phyloP scores from a whole-genome alignment of 1,140 invertebrate species.

The Drosophila eugracilis region DNA sequence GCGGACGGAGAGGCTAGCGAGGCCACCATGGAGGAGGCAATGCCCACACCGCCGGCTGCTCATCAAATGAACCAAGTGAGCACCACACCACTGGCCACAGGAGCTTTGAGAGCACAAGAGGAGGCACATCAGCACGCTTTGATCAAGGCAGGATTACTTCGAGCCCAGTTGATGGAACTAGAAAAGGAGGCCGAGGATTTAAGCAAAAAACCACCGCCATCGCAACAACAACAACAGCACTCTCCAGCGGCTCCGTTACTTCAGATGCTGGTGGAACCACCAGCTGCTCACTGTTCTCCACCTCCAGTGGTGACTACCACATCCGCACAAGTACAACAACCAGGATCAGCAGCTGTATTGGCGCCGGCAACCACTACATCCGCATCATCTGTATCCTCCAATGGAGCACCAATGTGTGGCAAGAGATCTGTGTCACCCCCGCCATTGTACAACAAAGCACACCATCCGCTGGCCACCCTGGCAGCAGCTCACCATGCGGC shows the following conservation, averaged over 20 bases:
- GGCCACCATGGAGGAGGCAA: constrained; percentile 47
- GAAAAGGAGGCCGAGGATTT: constrained; percentile 80
- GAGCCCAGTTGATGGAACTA: constrained; percentile 61
- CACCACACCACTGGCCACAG: constrained; percentile 66
- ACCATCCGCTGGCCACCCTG: constrained; percentile 69
- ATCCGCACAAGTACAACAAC: constrained; percentile 47
- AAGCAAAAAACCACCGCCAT: constrained; percentile 64
- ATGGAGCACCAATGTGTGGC: constrained; percentile 28
- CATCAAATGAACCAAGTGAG: constrained; percentile 73
- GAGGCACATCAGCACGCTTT: constrained; percentile 69
- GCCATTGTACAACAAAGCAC: constrained; percentile 78
- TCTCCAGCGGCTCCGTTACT: constrained; percentile 2
- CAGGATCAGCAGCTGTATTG: constrained; percentile 42
- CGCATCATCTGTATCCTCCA: constrained; percentile 52
- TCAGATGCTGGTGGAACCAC: constrained; percentile 41
- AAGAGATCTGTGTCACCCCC: constrained; percentile 80
- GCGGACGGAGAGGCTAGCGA: constrained; percentile 65
- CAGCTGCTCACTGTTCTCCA: constrained; percentile 55
- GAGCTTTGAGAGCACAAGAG: constrained; percentile 60
- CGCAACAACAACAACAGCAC: constrained; percentile 1
- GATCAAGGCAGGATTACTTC: constrained; percentile 61
- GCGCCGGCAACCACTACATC: constrained; percentile 69
- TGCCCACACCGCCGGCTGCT: constrained; percentile 75
- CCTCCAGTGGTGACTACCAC: constrained; percentile 65
- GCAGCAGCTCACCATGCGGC: constrained; percentile 49